Percentiles rank a stretch among this genome's conserved stretches.
phyloP scores from a whole-genome alignment of 1,140 invertebrate species.

The Aethina tumida region DNA sequence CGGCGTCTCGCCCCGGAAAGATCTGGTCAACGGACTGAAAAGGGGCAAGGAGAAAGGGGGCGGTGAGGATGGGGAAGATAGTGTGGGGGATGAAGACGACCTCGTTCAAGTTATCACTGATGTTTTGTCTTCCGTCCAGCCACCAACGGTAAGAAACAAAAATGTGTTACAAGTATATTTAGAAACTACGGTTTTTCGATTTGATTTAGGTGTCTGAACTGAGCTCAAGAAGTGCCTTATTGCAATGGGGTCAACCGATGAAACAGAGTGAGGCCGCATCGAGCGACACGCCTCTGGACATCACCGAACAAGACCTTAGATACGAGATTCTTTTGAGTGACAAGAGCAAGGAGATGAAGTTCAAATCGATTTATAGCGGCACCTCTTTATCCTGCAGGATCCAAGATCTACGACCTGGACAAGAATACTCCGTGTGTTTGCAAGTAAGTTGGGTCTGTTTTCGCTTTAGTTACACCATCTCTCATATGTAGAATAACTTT shows the following conservation, averaged over 20 bases:
- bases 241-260: constrained; percentile 62
- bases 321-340: constrained; percentile 71
- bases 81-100: constrained; percentile 59
- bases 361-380: constrained; percentile 70
- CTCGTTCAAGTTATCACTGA: constrained; percentile 52
- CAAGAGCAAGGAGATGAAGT: constrained; percentile 59
- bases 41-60: constrained; percentile 40
- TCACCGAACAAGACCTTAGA: constrained; percentile 50
- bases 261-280: constrained; percentile 45
- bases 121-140: constrained; percentile 59
- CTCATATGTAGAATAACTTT: too few species aligned
- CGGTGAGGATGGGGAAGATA: constrained; percentile 59
- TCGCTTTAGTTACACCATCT: too few species aligned
- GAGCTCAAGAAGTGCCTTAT: constrained; percentile 63
- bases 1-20: constrained; percentile 37
- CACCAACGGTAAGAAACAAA: constrained; percentile 49
- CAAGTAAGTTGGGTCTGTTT: too few species aligned
- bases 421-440: constrained; percentile 67
- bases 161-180: neutral
- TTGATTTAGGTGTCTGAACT: constrained; percentile 61
- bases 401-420: constrained; percentile 69
- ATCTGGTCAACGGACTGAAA: constrained; percentile 40
- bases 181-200: constrained; percentile 6
- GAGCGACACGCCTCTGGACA: constrained; percentile 31
- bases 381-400: constrained; percentile 56